These are phyloP conservation scores for Cephus sareptanus DNA, from an alignment of 2,888 invertebrate genomes.

Conservation along the genomic window DNA sequence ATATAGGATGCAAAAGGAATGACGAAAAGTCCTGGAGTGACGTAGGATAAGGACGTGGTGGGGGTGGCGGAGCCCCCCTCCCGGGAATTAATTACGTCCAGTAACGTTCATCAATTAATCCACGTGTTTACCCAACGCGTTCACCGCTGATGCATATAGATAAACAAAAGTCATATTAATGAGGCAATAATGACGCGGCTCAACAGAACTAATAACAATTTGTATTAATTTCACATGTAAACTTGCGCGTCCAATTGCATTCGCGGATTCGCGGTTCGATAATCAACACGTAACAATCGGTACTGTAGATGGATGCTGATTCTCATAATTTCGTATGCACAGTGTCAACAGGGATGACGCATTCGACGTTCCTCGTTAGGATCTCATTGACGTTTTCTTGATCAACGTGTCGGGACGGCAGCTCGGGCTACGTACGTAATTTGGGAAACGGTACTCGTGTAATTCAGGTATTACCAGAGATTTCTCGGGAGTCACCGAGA, in stretches of 20 bases:
- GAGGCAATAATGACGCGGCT: slow-evolving; percentile 42
- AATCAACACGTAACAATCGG: slow-evolving; percentile 46
- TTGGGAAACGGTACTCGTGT: no score
- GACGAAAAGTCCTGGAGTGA: neutral
- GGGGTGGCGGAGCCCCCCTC: no score
- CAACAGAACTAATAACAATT: slow-evolving; percentile 44
- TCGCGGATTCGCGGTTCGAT: slow-evolving; percentile 22
- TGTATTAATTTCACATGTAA: slow-evolving; percentile 50
- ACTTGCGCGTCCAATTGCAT: slow-evolving; percentile 33
- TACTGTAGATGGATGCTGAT: no score
- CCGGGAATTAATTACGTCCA: neutral
- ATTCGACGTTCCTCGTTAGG: no score
- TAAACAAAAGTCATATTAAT: slow-evolving; percentile 46
- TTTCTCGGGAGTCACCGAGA: no score
- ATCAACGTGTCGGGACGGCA: no score
- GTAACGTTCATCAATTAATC: neutral
- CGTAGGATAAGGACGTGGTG: neutral
- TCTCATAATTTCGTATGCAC: no score
- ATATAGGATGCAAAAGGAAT: neutral
- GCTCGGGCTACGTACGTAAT: no score
- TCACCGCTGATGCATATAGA: neutral
- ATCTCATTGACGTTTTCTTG: no score
- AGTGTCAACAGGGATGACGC: no score
- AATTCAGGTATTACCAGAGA: no score
- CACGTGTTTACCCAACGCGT: neutral